Conservation (phyloP, 2,797 vertebrate genomes). For the Hypotaenidia okinawae region DNA sequence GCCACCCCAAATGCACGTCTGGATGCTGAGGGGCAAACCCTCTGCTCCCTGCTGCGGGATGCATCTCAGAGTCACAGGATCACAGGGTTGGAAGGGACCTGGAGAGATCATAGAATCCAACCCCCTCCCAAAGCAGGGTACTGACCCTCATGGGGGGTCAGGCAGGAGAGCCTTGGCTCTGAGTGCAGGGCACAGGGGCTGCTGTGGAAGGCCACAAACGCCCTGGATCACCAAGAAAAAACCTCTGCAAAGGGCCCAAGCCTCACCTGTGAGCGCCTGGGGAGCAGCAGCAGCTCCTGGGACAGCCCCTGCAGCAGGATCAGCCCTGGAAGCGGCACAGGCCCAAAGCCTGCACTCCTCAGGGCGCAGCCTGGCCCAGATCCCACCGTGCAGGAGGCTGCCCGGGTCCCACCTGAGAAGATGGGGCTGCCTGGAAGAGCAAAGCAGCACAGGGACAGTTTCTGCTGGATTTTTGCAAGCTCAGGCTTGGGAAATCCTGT, state of each 20-base stretch:
- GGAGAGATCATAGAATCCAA: too few species aligned
- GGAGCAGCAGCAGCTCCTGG: background rate
- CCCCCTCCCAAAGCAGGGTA: too few species aligned
- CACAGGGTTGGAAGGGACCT: too few species aligned
- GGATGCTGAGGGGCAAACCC: background rate
- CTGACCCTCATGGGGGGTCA: background rate
- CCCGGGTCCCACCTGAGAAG: background rate
- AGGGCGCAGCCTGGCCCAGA: background rate
- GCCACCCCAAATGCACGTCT: background rate
- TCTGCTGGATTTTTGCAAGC: background rate
- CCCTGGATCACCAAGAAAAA: background rate
- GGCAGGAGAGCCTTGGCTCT: rapidly evolving
- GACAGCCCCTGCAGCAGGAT: background rate
- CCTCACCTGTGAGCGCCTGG: background rate
- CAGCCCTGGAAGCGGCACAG: background rate
- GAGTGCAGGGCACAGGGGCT: background rate
- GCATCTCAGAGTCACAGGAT: too few species aligned
- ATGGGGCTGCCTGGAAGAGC: background rate
- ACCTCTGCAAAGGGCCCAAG: rapidly evolving
- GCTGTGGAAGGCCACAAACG: background rate
- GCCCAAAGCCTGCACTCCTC: rapidly evolving
- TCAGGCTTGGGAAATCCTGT: background rate
- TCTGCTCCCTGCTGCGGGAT: rapidly evolving
- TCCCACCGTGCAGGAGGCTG: background rate
- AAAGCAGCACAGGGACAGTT: rapidly evolving